Evolutionary conservation across 2,797 vertebrate genomes (phyloP), one percentile per base, ranked within the genome.

Genomic region (Glossophaga mutica): DNA sequence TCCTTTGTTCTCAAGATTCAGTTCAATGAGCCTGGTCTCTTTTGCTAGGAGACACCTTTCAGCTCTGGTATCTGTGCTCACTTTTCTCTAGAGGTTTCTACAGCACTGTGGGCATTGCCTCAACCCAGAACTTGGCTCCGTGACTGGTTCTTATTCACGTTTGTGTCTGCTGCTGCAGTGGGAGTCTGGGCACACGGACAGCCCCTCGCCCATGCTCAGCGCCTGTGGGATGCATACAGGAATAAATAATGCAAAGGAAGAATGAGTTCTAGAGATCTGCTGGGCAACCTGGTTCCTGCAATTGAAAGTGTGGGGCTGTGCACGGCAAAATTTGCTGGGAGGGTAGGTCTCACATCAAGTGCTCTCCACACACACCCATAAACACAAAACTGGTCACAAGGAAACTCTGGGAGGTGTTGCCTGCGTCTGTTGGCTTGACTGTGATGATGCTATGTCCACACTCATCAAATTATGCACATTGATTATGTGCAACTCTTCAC

Each of bases 31-130:
- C 46, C 21, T 39, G 9, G 24, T 32, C 46, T 76, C 5, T 59
- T 62, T 32, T 21, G 9, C 6, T 9, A 0, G n/a, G 67, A 73
- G 11, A 78, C 11, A 39, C 18, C 29, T 76, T 74, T 39, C 26
- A 57, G 10, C 26, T 70, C 26, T 83, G 8, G 70, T 29, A 50
- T 4, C 1, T 9, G 7, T 4, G 16, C 10, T 0, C 22, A 32
- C 18, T 79, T 55, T 74, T 42, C 68, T 34, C 52, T 21, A 44
- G 29, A 24, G 7, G 0, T 9, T 39, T 39, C 29, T 9, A 3
- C 2, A 10, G 32, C 6, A 1, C 7, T 24, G 11, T 1, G n/a
- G 9, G 62, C 8, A 18, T 34, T 34, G 26, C 37, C 16, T 29
- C 42, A 26, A 3, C 9, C 3, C 29, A 32, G 65, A 22, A 16